These are phyloP conservation scores for Spodoptera frugiperda DNA, from an alignment of 1,140 invertebrate species.

Conservation along the genomic window DNA sequence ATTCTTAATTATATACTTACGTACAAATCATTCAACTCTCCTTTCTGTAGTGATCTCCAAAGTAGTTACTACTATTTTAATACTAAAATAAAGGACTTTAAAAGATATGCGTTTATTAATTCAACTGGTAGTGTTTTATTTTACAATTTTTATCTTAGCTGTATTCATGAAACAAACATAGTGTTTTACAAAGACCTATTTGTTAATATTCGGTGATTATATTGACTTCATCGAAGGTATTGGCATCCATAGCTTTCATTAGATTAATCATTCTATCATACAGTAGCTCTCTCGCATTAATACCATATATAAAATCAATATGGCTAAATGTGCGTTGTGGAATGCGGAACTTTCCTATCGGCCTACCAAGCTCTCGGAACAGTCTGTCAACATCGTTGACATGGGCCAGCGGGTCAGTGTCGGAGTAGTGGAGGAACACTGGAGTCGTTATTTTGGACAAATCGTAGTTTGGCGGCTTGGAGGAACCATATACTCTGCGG, in stretches of 20 bases:
- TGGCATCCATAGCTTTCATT: conserved; percentile 66
- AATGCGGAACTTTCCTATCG: conserved; percentile 78
- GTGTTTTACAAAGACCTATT: no score
- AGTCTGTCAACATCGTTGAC: conserved; percentile 87
- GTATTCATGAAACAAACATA: no score
- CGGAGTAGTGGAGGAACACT: conserved; percentile 90
- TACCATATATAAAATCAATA: conserved; percentile 87
- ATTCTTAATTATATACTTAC: no score
- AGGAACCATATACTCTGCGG: conserved; percentile 81
- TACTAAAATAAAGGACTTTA: no score
- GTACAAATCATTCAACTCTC: no score
- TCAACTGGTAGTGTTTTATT: no score
- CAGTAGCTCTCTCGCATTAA: conserved; percentile 80
- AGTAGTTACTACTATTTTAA: no score
- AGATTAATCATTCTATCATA: conserved; percentile 79
- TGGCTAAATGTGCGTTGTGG: conserved; percentile 85
- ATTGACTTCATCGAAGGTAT: conserved; percentile 1
- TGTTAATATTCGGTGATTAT: not conserved
- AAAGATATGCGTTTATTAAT: no score
- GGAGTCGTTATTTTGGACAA: conserved; percentile 87
- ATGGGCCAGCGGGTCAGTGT: conserved; percentile 90
- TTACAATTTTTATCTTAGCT: no score
- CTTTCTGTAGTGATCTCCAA: no score
- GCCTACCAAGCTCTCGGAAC: conserved; percentile 86
- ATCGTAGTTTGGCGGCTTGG: conserved; percentile 87